phyloP scores from a whole-genome alignment of 1,140 invertebrate genomes.

The Ceratina calcarata region DNA sequence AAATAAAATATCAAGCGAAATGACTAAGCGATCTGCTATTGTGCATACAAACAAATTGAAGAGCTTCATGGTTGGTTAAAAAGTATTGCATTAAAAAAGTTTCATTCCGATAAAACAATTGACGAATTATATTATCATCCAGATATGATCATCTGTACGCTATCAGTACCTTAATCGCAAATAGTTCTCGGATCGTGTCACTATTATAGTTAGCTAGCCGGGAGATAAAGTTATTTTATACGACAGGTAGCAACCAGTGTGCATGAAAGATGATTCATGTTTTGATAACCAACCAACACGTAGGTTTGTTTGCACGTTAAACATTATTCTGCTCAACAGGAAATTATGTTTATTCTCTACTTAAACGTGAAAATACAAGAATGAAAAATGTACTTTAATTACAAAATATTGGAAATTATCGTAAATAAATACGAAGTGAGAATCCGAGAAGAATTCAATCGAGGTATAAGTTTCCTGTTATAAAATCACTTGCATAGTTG shows the following conservation, averaged over 20 bases:
- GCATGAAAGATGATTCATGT: constrained; percentile 61
- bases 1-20: no score
- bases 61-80: no score
- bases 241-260: constrained; percentile 45
- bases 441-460: neutral
- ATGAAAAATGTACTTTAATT: neutral
- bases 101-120: no score
- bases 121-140: no score
- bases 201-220: neutral
- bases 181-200: constrained; percentile 30
- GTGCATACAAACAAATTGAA: no score
- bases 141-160: neutral
- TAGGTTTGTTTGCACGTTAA: constrained; percentile 16
- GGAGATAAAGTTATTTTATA: constrained; percentile 52
- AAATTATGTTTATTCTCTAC: neutral
- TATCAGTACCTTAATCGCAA: neutral
- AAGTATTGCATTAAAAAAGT: no score
- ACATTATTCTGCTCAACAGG: neutral
- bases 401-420: neutral
- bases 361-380: neutral
- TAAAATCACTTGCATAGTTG: constrained; percentile 37
- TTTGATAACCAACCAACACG: constrained; percentile 49
- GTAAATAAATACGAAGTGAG: neutral
- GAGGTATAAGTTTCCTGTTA: neutral
- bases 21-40: no score